Conservation (phyloP, 2,888 invertebrate species). For the Antheraea assamensis region DNA sequence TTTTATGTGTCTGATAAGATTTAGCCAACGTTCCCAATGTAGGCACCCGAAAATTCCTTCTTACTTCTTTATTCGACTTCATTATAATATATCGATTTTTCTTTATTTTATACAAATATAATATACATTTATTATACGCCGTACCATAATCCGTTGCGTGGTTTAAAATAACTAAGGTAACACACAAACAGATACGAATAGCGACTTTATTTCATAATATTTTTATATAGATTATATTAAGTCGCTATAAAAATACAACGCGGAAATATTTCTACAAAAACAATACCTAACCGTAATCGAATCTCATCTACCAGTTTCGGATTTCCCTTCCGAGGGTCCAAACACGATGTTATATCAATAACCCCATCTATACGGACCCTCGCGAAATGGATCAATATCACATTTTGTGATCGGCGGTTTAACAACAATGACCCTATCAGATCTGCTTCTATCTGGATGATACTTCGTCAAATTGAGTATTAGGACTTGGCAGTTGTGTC, state of each 20-base stretch:
- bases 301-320: neutral
- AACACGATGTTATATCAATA: constrained; percentile 12
- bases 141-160: too few relatives aligned
- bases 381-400: constrained; percentile 7
- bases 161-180: too few relatives aligned
- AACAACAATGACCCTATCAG: neutral
- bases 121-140: too few relatives aligned
- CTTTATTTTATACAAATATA: too few relatives aligned
- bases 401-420: constrained; percentile 10
- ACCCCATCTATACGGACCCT: neutral
- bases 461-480: neutral
- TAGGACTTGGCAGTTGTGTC: neutral
- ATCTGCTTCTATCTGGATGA: neutral
- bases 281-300: neutral
- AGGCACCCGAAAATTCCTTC: too few relatives aligned
- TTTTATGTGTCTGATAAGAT: too few relatives aligned
- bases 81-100: too few relatives aligned
- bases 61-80: too few relatives aligned
- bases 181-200: too few relatives aligned
- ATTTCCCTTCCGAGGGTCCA: neutral
- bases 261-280: neutral
- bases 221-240: neutral
- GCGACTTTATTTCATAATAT: too few relatives aligned
- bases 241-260: neutral
- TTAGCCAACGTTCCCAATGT: too few relatives aligned